Percentiles rank a stretch among this genome's conserved stretches.
phyloP scores from a whole-genome alignment of 1,140 invertebrate species.

The Cydia fagiglandana region DNA sequence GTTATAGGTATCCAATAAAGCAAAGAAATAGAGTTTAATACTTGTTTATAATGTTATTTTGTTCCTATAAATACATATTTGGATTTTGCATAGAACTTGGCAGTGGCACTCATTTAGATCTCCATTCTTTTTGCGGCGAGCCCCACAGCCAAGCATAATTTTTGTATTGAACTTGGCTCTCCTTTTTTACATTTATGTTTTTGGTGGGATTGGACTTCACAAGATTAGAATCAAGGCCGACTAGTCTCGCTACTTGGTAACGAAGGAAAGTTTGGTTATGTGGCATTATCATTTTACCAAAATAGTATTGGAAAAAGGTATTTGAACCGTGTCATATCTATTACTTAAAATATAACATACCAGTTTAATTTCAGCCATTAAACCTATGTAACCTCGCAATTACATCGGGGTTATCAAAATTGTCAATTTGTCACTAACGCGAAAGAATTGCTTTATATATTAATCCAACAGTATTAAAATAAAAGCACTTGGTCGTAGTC shows the following conservation, averaged over 20 bases:
- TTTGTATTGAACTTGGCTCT: too few species aligned
- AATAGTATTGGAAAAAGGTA: background rate
- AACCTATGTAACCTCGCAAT: background rate
- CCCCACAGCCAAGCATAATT: too few species aligned
- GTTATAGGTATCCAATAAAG: too few species aligned
- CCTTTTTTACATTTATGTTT: too few species aligned
- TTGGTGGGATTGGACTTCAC: conserved; percentile 73
- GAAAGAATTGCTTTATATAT: background rate
- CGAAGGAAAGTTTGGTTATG: conserved; percentile 71
- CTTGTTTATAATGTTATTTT: too few species aligned
- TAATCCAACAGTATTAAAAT: conserved; percentile 4
- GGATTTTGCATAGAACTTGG: too few species aligned
- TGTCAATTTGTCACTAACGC: conserved; percentile 9
- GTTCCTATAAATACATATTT: too few species aligned
- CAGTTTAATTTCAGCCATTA: background rate
- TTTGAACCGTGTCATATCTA: background rate
- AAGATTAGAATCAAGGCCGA: conserved; percentile 77
- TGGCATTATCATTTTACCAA: conserved; percentile 35
- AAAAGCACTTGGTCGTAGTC: conserved; percentile 16
- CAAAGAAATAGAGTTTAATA: too few species aligned
- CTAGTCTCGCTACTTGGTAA: conserved; percentile 53
- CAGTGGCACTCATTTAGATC: too few species aligned
- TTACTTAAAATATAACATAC: conserved; percentile 1
- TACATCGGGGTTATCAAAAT: background rate
- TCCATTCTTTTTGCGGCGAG: too few species aligned